A percentile compares a stretch with the other conserved stretches of the same genome.
Conservation (phyloP, 1,140 invertebrate genomes). For the Tetragnatha versicolor region DNA sequence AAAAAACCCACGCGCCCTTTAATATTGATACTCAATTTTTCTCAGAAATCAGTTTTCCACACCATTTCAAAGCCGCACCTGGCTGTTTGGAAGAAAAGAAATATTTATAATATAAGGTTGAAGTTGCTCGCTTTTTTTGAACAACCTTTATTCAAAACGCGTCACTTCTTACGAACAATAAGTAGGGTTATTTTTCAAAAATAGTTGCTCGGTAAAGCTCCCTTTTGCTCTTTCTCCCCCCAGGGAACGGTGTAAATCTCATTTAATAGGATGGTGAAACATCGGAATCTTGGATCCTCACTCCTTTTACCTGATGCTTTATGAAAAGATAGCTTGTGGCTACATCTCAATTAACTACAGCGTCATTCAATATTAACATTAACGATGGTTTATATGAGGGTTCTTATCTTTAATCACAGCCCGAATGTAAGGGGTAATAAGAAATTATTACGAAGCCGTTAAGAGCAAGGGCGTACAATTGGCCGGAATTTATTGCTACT, state of each 20-base stretch:
- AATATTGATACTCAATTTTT: too few species aligned
- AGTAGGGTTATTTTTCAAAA: too few species aligned
- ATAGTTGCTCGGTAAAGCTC: background rate
- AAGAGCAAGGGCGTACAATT: background rate
- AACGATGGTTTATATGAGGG: constrained; percentile 27
- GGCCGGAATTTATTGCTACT: background rate
- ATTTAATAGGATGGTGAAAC: constrained; percentile 34
- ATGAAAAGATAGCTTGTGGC: constrained; percentile 17
- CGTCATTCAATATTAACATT: constrained; percentile 42
- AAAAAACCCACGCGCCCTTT: too few species aligned
- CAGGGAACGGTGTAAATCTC: constrained; percentile 26
- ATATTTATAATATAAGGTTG: too few species aligned
- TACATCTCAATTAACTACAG: constrained; percentile 28
- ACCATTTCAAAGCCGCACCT: too few species aligned
- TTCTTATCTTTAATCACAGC: constrained; percentile 31
- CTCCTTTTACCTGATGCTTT: constrained; percentile 12
- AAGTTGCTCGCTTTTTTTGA: too few species aligned
- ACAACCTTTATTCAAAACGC: too few species aligned
- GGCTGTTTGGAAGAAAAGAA: too few species aligned
- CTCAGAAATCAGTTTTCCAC: too few species aligned
- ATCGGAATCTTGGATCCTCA: constrained; percentile 17
- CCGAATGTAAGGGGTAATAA: constrained; percentile 29
- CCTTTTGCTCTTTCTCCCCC: background rate
- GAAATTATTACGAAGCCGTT: constrained; percentile 37
- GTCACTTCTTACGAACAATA: too few species aligned